These are phyloP conservation scores for Catharus bicknelli DNA, from an alignment of 2,113 vertebrate genomes.

Conservation along the genomic window DNA sequence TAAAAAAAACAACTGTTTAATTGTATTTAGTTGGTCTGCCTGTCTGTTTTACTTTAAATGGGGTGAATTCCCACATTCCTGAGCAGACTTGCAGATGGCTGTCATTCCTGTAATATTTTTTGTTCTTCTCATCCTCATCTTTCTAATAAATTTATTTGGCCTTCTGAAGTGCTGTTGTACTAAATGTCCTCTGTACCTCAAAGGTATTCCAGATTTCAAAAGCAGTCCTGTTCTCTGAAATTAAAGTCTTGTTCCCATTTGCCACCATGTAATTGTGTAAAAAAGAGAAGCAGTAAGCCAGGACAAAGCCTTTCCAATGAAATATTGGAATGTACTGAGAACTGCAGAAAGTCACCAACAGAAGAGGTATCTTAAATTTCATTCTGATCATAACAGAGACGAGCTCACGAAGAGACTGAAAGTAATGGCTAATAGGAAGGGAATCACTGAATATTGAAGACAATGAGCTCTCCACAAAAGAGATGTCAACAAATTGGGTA, in stretches of 20 bases:
- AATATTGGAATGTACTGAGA: neutral
- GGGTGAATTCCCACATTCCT: conserved; percentile 38
- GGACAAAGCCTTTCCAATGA: neutral
- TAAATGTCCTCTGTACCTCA: neutral
- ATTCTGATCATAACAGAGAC: neutral
- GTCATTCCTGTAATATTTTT: neutral
- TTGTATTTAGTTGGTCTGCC: conserved; percentile 43
- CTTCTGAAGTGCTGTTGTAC: neutral
- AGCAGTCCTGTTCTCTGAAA: neutral
- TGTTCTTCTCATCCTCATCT: neutral
- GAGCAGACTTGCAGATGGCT: neutral
- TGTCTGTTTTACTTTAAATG: conserved; percentile 22
- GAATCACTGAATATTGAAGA: neutral
- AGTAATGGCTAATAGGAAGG: neutral
- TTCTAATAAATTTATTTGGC: neutral
- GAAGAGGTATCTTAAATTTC: neutral
- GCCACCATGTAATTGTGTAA: neutral
- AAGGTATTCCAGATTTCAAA: neutral
- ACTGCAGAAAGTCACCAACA: neutral
- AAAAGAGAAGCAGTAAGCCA: neutral
- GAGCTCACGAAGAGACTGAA: neutral
- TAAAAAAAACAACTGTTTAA: neutral
- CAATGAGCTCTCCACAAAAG: neutral
- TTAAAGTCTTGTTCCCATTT: neutral
- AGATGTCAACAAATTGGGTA: neutral